Evolutionary conservation across 2,888 invertebrate genomes (phyloP).

Genomic region (Cerastis leucographa): DNA sequence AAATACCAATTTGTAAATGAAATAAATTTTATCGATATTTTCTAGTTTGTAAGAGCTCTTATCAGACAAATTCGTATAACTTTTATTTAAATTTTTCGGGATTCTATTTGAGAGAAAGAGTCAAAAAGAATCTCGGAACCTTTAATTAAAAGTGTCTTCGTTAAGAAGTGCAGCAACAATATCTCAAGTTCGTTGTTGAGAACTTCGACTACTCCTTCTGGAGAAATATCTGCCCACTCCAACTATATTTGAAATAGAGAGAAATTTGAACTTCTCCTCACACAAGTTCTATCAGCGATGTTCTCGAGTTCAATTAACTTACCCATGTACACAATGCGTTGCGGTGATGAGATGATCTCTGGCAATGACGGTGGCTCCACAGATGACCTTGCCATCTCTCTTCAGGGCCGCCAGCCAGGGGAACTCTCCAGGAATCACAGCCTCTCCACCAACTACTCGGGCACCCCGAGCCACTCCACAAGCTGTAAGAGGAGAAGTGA

Average conservation of each 20-base stretch:
- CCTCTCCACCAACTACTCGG: slow-evolving; percentile 93
- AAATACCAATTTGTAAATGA: background rate
- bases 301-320: slow-evolving; percentile 69
- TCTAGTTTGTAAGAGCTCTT: background rate
- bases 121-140: too few species aligned
- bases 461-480: slow-evolving; percentile 90
- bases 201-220: background rate
- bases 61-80: background rate
- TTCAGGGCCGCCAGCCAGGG: slow-evolving; percentile 94
- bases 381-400: slow-evolving; percentile 92
- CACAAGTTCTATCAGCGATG: background rate
- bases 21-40: background rate
- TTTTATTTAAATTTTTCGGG: background rate
- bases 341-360: slow-evolving; percentile 93
- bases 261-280: background rate
- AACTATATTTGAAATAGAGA: background rate
- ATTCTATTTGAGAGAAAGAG: background rate
- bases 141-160: background rate
- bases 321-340: slow-evolving; percentile 94
- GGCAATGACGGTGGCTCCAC: slow-evolving; percentile 94
- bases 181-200: background rate
- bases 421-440: slow-evolving; percentile 92
- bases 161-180: background rate
- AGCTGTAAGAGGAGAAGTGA: slow-evolving; percentile 80
- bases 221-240: background rate